phyloP scores from a whole-genome alignment of 1,140 invertebrate genomes.

The Tetramorium parvispinum region DNA sequence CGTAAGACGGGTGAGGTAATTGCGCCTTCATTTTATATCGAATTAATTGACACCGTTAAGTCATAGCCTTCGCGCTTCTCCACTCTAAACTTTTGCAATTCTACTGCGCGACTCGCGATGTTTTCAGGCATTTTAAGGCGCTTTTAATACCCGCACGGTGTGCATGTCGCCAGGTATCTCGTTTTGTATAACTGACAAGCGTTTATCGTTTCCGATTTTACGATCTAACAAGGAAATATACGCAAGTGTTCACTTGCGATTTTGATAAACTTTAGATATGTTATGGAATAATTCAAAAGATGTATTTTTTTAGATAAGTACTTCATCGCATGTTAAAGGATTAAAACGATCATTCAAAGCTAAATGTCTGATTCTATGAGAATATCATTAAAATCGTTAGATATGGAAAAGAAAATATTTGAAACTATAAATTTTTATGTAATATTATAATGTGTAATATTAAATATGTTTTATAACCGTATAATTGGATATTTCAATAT shows the following conservation, averaged over 20 bases:
- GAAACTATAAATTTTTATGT: background rate
- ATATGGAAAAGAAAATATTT: background rate
- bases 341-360: background rate
- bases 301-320: background rate
- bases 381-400: background rate
- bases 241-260: background rate
- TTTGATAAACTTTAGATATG: constrained; percentile 30
- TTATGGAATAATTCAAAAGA: background rate
- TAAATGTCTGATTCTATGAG: background rate
- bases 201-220: constrained; percentile 25
- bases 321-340: background rate
- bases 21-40: constrained; percentile 51
- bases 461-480: background rate
- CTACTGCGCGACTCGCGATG: constrained; percentile 15
- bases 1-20: constrained; percentile 43
- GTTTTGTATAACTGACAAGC: constrained; percentile 30
- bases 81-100: constrained; percentile 40
- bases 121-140: constrained; percentile 29
- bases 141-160: background rate
- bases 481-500: background rate
- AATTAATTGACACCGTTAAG: constrained; percentile 57
- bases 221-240: constrained; percentile 13
- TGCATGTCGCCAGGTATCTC: constrained; percentile 26
- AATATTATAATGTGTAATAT: no score
- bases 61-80: constrained; percentile 35